Evolutionary conservation across 2,888 invertebrate genomes (phyloP).

Genomic region (Venusia cambrica): DNA sequence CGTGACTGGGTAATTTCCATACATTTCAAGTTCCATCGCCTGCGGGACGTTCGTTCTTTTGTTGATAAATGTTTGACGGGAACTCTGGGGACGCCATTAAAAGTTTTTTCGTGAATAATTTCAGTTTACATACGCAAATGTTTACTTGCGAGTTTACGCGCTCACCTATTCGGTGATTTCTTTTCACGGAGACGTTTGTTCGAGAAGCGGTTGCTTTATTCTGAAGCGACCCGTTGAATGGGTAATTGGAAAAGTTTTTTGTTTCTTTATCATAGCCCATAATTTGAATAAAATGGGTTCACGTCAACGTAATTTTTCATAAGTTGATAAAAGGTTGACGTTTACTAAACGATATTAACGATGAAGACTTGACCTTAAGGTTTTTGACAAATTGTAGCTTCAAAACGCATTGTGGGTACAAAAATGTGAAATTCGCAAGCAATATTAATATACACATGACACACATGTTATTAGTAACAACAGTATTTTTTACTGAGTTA

Average conservation of each 20-base stretch:
- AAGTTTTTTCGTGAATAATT: conserved; percentile 81
- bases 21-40: conserved; percentile 81
- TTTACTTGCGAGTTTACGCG: conserved; percentile 77
- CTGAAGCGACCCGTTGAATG: conserved; percentile 64
- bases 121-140: conserved; percentile 81
- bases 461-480: no score
- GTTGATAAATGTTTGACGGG: conserved; percentile 82
- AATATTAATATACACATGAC: no score
- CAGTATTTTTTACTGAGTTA: no score
- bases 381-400: no score
- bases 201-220: conserved; percentile 60
- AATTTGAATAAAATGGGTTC: conserved; percentile 40
- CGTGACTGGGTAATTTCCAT: conserved; percentile 81
- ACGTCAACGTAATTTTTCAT: conserved; percentile 23
- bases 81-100: conserved; percentile 81
- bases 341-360: conserved; percentile 41
- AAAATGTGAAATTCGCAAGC: no score
- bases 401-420: no score
- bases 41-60: conserved; percentile 81
- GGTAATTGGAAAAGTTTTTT: conserved; percentile 74
- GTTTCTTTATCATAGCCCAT: conserved; percentile 53
- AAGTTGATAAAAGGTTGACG: no score
- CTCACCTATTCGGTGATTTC: conserved; percentile 80
- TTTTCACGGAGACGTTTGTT: conserved; percentile 74
- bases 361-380: conserved; percentile 48